Evolutionary conservation across 1,140 invertebrate genomes (phyloP), one percentile per base, ranked within the genome.

Genomic region (Periplaneta americana): DNA sequence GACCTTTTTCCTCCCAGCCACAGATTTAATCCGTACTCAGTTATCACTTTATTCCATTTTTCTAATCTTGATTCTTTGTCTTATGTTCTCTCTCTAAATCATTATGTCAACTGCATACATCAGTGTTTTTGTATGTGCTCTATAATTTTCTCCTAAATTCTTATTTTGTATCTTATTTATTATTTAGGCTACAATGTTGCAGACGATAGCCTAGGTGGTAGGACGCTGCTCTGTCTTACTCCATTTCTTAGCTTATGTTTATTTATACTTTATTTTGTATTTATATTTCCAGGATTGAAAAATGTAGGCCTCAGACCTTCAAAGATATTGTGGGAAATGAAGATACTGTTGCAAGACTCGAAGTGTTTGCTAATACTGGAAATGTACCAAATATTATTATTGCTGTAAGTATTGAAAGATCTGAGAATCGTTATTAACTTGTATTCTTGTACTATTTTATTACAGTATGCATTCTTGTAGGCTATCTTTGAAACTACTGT

Each of bases 321-420:
- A 88, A 92, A 3, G 98, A 99, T 85, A 98, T 99, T 85, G 95
- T 97, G 82, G 99, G 99, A 57, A 99, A 99, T 89, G 95, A 98
- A 87, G 97, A 98, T 84, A 98, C 97, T 0, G 94, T 99, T 36
- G 92, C 93, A 4, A 90, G 98, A 81, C 89, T 99, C 35, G 92
- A 94, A 22, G 94, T 96, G 3, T 99, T 99, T 89, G 94, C 98
- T 8, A 92, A 93, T 84, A 92, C 96, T 86, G 99, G 99, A 84
- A 99, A 99, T 91, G 94, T 98, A 74, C 99, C 98, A 13, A 99
- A 99, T 88, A 94, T 99, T 6, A 99, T 99, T 77, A 96, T 99
- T 84, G 94, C 97, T 17, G 95, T 95, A 91, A 91, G 90, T 89
- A 75, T 2, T 13, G n/a, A 8, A 18, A 32, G 32, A 39, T 13